Evolutionary conservation across 2,888 invertebrate genomes (phyloP).

Genomic region (Cyclophora punctaria): DNA sequence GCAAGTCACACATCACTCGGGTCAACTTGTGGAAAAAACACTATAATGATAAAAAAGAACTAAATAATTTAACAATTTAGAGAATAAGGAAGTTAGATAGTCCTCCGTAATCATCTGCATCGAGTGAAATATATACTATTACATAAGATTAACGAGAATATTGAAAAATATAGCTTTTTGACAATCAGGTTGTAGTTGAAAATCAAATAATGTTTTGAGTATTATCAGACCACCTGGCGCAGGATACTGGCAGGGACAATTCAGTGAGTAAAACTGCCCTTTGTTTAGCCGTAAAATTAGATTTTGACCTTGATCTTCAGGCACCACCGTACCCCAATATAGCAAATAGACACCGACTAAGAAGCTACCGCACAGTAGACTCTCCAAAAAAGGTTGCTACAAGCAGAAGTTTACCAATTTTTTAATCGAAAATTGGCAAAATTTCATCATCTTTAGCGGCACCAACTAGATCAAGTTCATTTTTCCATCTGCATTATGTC

Average conservation of each 20-base stretch:
- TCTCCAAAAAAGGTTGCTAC: too few species aligned
- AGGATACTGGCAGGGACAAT: slow-evolving; percentile 11
- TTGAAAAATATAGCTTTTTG: slow-evolving; percentile 32
- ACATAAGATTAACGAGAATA: slow-evolving; percentile 49
- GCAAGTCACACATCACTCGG: slow-evolving; percentile 61
- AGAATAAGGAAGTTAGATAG: slow-evolving; percentile 43
- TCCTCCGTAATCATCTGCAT: slow-evolving; percentile 37
- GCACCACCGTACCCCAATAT: too few species aligned
- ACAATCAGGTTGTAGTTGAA: slow-evolving; percentile 38
- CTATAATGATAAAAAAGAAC: slow-evolving; percentile 44
- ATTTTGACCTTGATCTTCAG: too few species aligned
- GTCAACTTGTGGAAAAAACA: slow-evolving; percentile 46
- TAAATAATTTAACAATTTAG: slow-evolving; percentile 40
- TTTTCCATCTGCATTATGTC: not conserved
- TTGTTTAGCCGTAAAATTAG: too few species aligned
- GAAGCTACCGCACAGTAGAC: too few species aligned
- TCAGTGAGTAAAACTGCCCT: slow-evolving; percentile 2
- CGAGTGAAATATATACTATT: slow-evolving; percentile 47
- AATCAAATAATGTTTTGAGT: slow-evolving; percentile 51
- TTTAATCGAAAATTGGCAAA: not conserved
- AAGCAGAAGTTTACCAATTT: not conserved
- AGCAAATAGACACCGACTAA: too few species aligned
- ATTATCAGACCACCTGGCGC: slow-evolving; percentile 16
- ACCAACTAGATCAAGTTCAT: slow-evolving; percentile 4
- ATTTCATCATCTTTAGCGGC: not conserved